Percentiles rank a stretch among this genome's conserved stretches.
Evolutionary conservation across 2,797 vertebrate genomes (phyloP).

Genomic region (Coluber constrictor): DNA sequence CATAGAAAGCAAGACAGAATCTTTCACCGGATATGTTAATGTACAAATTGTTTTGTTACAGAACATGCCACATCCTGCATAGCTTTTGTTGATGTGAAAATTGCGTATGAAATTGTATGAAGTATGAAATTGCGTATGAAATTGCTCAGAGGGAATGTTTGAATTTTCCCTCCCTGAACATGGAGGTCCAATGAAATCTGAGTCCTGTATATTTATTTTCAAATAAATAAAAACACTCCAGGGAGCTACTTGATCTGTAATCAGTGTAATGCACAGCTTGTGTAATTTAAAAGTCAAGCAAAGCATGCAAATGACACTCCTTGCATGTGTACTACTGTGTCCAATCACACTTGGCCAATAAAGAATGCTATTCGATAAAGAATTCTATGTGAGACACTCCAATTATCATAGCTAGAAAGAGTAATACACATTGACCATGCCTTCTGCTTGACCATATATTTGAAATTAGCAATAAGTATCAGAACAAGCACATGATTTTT

Average conservation of each 20-base stretch:
- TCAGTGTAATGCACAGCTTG: neutral
- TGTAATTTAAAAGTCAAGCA: neutral
- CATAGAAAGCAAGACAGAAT: neutral
- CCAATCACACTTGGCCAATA: too few species aligned
- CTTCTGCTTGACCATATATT: neutral
- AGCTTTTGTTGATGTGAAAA: neutral
- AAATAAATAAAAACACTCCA: neutral
- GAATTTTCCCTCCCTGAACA: neutral
- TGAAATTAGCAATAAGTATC: neutral
- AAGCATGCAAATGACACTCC: neutral
- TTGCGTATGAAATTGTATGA: neutral
- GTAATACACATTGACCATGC: neutral
- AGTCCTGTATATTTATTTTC: neutral
- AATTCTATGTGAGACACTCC: neutral
- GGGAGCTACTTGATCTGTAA: neutral
- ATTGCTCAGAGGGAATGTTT: neutral
- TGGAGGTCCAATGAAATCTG: neutral
- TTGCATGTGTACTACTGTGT: neutral
- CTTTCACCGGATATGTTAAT: neutral
- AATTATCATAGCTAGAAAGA: neutral
- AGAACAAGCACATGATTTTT: neutral
- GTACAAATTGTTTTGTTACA: neutral
- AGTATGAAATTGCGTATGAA: neutral
- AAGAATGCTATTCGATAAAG: too few species aligned
- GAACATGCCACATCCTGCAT: neutral